Conservation (phyloP, 2,797 vertebrate genomes). For the Esox lucius region DNA sequence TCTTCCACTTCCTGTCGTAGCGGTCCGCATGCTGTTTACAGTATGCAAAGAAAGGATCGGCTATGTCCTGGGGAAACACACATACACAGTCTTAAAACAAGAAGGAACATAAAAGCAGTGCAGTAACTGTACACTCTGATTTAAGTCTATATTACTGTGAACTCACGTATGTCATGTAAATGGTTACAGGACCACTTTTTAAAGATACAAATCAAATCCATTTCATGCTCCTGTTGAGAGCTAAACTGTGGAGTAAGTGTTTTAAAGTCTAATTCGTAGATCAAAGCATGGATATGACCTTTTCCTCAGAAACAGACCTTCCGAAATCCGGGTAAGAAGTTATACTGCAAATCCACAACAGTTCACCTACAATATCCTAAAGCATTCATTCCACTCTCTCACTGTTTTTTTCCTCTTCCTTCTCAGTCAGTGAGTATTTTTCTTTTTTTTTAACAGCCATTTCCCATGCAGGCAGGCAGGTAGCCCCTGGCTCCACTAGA, state of each 20-base stretch:
- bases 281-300: background rate
- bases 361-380: background rate
- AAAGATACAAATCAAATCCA: background rate
- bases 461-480: constrained; percentile 27
- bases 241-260: background rate
- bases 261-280: background rate
- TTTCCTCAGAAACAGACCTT: background rate
- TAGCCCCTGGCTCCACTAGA: constrained; percentile 25
- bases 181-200: background rate
- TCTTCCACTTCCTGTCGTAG: constrained; percentile 98
- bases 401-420: background rate
- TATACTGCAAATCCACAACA: background rate
- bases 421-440: constrained; percentile 11
- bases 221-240: background rate
- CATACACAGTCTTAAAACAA: constrained; percentile 3
- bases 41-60: constrained; percentile 98
- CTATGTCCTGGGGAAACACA: constrained; percentile 85
- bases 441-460: constrained; percentile 22
- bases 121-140: too few relatives aligned
- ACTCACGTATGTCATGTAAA: too few relatives aligned
- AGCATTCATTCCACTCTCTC: background rate
- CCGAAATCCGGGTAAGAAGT: background rate
- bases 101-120: background rate
- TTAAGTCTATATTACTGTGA: too few relatives aligned
- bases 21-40: constrained; percentile 99